phyloP scores from a whole-genome alignment of 2,797 vertebrate genomes.

The Buceros bicornis region DNA sequence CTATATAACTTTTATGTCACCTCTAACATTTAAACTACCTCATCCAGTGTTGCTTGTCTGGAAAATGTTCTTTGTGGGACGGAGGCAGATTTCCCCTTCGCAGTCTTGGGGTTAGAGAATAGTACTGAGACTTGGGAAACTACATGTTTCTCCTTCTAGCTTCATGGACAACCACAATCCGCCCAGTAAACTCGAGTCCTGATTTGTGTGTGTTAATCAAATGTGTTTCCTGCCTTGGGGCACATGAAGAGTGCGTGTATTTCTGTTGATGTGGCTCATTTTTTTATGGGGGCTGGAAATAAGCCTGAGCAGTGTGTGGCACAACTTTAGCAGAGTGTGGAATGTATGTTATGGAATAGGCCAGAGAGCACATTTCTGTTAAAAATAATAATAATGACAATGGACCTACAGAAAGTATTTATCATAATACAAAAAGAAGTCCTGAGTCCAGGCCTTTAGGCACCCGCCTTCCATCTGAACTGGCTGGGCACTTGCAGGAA shows the following conservation, averaged over 20 bases:
- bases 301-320: neutral
- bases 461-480: neutral
- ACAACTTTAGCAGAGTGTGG: neutral
- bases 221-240: neutral
- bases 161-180: neutral
- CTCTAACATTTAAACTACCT: neutral
- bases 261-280: neutral
- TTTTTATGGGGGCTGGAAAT: neutral
- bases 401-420: neutral
- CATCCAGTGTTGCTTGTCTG: neutral
- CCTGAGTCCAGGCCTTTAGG: neutral
- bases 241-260: rapidly evolving
- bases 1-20: neutral
- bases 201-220: neutral
- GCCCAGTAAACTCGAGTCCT: neutral
- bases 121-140: neutral
- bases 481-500: neutral
- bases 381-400: neutral
- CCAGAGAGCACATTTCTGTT: neutral
- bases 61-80: rapidly evolving
- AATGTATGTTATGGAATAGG: neutral
- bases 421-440: neutral
- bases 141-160: neutral
- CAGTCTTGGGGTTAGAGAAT: neutral
- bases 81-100: neutral